Evolutionary conservation across 2,113 vertebrate genomes (phyloP), one percentile per base, ranked within the genome.

Genomic region (Dinomys branickii): DNA sequence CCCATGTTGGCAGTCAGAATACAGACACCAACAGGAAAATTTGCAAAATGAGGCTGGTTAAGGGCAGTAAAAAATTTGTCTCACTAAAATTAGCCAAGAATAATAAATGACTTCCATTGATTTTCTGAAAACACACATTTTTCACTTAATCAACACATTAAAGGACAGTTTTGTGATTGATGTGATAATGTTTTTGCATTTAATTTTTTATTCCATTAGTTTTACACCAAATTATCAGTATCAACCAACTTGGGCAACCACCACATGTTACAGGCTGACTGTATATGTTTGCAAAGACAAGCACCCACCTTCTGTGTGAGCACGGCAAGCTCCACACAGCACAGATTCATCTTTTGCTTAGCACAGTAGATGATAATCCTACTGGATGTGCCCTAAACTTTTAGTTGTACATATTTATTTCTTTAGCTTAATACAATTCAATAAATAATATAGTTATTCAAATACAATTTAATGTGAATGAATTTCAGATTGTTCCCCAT

Each of bases 1-100:
- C 90, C 94, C 87, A 91, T 13, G n/a, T 97, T 94, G 97, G 75
- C 94, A 95, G 90, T 95, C 95, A 85, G 65, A 97, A 94, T 85
- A 94, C 22, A 95, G 61, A 93, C n/a, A 75, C 41, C 5, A 33
- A 83, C 38, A 97, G 85, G 58, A 95, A 94, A 96, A 84, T 92
- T 85, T 96, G 44, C 54, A 89, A 96, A 95, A 96, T 20, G 81
- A 96, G 84, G 4, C 71, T 67, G 33, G 87, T 95, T 90, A 92
- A 94, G 65, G 59, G 35, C 54, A 93, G 58, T 94, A 93, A 94
- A 96, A 71, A 94, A 83, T 77, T 86, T 90, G 73, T 94, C 35
- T 88, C 90, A 96, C 28, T 97, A 95, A 94, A 97, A 67, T 96
- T 90, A 90, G 14, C 47, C 71, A 95, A 90, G 41, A 92, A 56